Evolutionary conservation across 2,113 vertebrate genomes (phyloP).

Genomic region (Lathamus discolor): DNA sequence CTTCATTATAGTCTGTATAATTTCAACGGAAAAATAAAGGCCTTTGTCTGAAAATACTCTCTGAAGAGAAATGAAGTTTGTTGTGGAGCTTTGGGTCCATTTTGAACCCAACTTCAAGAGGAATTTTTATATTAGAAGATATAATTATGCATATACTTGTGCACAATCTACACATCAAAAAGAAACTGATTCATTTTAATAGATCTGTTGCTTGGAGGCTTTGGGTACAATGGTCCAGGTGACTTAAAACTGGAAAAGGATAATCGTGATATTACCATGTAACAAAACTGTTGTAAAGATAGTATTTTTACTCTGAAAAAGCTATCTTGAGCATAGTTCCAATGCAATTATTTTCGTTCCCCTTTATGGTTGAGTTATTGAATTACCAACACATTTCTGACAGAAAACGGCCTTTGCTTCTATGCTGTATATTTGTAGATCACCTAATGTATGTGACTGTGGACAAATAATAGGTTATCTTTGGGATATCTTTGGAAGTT

Average conservation of each 20-base stretch:
- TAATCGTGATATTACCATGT: background rate
- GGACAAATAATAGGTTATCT: background rate
- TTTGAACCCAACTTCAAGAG: background rate
- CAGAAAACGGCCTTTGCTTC: background rate
- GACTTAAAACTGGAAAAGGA: background rate
- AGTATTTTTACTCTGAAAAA: background rate
- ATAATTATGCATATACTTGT: background rate
- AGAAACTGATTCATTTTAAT: background rate
- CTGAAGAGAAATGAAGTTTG: background rate
- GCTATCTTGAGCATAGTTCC: background rate
- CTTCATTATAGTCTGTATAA: background rate
- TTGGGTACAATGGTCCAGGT: background rate
- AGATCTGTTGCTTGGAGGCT: background rate
- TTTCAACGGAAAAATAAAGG: background rate
- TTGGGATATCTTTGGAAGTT: background rate
- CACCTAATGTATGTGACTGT: background rate
- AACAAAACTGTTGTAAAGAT: background rate
- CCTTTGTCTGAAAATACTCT: background rate
- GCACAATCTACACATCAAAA: background rate
- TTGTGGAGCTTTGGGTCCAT: background rate
- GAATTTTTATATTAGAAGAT: background rate
- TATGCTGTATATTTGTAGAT: background rate
- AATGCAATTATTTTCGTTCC: background rate
- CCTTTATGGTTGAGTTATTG: background rate
- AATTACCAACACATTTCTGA: background rate